Evolutionary conservation across 2,797 vertebrate species (phyloP).

Genomic region (Enteromius argenteus): DNA sequence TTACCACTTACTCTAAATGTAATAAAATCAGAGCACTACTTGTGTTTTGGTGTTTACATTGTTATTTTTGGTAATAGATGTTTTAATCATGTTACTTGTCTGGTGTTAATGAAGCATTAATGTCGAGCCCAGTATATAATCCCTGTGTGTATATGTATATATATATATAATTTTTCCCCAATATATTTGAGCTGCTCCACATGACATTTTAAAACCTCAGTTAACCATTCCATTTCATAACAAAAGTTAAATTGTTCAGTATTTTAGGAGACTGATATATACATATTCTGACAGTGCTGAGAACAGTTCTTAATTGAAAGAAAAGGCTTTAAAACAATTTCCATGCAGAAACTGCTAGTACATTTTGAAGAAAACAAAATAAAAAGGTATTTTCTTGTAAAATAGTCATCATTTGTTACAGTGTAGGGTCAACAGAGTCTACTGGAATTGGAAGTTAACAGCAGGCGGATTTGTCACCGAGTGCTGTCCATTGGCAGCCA

Average conservation of each 20-base stretch:
- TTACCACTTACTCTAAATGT: too few species aligned
- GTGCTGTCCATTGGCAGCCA: neutral
- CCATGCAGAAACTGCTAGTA: neutral
- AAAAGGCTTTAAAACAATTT: neutral
- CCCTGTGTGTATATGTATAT: too few species aligned
- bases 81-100: too few species aligned
- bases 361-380: neutral
- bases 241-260: neutral
- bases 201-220: neutral
- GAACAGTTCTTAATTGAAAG: neutral
- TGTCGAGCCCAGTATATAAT: too few species aligned
- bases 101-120: too few species aligned
- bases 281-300: neutral
- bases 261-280: neutral
- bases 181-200: too few species aligned
- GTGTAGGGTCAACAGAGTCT: neutral
- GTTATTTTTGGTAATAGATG: too few species aligned
- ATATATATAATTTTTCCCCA: neutral
- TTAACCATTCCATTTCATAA: neutral
- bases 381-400: neutral
- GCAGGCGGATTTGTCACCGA: neutral
- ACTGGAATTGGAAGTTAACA: neutral
- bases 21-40: too few species aligned
- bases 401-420: neutral
- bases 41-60: too few species aligned